Conservation (phyloP, 1,140 invertebrate species). For the Aphis craccivora region DNA sequence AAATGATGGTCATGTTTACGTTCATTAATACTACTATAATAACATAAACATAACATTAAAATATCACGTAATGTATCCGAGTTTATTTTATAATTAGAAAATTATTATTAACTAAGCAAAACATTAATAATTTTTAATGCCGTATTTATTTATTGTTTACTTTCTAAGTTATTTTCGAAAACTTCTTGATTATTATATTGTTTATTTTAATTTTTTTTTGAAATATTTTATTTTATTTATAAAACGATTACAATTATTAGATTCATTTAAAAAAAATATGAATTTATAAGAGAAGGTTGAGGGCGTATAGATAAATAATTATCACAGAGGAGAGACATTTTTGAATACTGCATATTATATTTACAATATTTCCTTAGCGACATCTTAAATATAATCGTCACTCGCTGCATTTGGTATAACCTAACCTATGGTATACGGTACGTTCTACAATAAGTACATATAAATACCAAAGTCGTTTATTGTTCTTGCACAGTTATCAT, state of each 20-base stretch:
- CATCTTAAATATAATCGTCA: background rate
- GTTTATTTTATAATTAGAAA: no score
- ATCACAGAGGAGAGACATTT: background rate
- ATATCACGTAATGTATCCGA: no score
- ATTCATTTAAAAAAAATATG: background rate
- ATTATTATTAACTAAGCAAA: background rate
- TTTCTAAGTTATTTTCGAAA: no score
- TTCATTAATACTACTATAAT: no score
- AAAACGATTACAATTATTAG: background rate
- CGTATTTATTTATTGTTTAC: no score
- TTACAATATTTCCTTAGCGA: background rate
- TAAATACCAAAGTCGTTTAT: constrained; percentile 6
- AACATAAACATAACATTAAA: no score
- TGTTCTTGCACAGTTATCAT: background rate
- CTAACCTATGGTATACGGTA: background rate
- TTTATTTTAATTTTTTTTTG: no score
- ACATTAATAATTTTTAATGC: no score
- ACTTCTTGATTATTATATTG: no score
- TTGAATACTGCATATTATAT: background rate
- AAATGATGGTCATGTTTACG: no score
- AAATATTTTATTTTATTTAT: background rate
- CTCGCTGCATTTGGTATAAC: no score
- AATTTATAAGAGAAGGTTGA: background rate
- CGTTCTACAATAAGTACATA: background rate
- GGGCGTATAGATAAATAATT: background rate